Evolutionary conservation across 2,888 invertebrate genomes (phyloP), one percentile per base, ranked within the genome.

Genomic region (Drosophila kanekoi): DNA sequence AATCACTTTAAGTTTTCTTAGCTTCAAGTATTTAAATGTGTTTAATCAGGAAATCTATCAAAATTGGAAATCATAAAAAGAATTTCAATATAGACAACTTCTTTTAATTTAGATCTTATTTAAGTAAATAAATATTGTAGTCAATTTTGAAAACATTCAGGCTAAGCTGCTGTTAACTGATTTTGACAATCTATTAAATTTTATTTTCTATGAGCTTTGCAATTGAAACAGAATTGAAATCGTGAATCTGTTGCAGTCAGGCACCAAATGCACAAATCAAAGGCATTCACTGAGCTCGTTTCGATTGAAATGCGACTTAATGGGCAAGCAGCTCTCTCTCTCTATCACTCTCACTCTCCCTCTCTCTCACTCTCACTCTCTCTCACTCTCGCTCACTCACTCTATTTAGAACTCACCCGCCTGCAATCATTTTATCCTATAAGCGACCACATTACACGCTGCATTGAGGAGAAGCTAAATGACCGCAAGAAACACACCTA

Each of bases 391-490:
- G 2, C 14, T 14, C 14, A 37, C 8, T 13, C 3, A 10, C n/a
- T n/a, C 14, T n/a, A 8, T n/a, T 23, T 8, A 23, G 5, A 8
- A 8, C 28, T 28, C 28, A 28, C 28, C 28, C 28, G 28, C 10
- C 18, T 38, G 23, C 47, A 70, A 64, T 66, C 66, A 66, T 72
- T 81, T 74, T 58, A 76, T 77, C 72, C 74, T 51, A 68, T 84
- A 84, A 87, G 81, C 76, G 79, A 75, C 82, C 85, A 62, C 80
- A 85, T 87, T 78, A 84, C 82, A 81, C 65, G 80, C 85, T 78
- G 80, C 78, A 84, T 79, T 87, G 77, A 77, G 78, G 82, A 78
- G 66, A 77, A 76, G 80, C 82, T 77, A 85, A 85, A 87, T 85
- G 87, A 82, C 85, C 85, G 72, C 82, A 85, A 79, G 82, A 71